Base-by-base conservation (phyloP, 2,797 vertebrate genomes). In the Lycodopsis pacificus region DNA sequence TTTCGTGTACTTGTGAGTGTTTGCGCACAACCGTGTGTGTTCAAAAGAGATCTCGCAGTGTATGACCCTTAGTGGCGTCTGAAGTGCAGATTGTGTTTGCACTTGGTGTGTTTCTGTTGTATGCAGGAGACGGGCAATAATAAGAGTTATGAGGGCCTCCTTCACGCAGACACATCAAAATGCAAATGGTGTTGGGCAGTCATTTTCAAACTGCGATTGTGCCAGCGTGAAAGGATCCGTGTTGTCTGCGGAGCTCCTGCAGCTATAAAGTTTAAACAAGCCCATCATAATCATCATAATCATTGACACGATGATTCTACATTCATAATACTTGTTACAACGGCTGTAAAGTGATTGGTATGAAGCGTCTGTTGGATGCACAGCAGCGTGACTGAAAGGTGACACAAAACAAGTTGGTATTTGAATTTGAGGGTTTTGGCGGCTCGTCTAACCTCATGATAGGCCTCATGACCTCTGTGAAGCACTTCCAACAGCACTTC, bases 161-260 rank as follows among this genome's bases (percentile, higher is more conserved):
- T 82, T 72, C 53, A 87, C 70, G 46, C 74, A 85, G 75, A 80
- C 77, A 70, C 77, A 88, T 89, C 81, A 87, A 88, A 86, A 91
- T 88, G 86, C 78, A 87, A 88, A 90, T 83, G 58, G 51, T 25
- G 59, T 19, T 76, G 72, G 63, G 76, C 57, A 53, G 61, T 53
- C 73, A 71, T 79, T 79, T 72, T 63, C 71, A 57, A 57, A 65
- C 51, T 22, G 66, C 68, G 38, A 72, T 63, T 74, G 20, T 65
- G 53, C 32, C n/a, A 19, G 15, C 44, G 58, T 62, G 46, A 71
- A 22, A 65, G 68, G 72, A 59, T 59, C 62, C 32, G 48, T 72
- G 73, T 7, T 63, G 56, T 42, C 77, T 72, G 56, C 25, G 19
- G 14, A 56, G 53, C 48, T 72, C 63, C 66, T 66, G 48, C 66